Base-by-base conservation (phyloP, 2,797 vertebrate species). In the Megalops cyprinoides region DNA sequence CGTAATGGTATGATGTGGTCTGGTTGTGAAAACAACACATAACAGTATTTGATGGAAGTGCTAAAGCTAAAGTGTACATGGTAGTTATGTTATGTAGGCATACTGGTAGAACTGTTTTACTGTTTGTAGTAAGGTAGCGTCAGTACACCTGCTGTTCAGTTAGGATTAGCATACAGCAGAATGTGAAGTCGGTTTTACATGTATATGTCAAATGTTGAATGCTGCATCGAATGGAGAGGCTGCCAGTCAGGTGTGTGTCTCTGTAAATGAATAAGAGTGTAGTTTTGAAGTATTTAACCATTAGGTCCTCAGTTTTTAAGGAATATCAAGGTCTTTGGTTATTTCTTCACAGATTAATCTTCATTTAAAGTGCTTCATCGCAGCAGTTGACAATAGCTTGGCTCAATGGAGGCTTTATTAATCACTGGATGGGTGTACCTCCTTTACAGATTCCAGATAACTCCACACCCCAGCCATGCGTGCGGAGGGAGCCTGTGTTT, bases 401-500 rank as follows among this genome's bases (percentile, higher is more conserved):
- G 49, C 58, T 81, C 60, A 0, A 55, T 53, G 46, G 76, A 44
- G 76, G 79, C 31, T 74, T 83, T 49, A 58, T 79, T 79, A 77
- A 58, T 75, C 73, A 76, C 81, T 78, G 73, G 25, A 62, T 86
- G 86, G 88, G 87, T 83, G 86, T 85, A 80, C 82, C 80, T 69
- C 39, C 20, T 87, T 77, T 83, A 84, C 81, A 65, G 60, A 85
- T 79, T 82, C 74, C 55, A 85, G 89, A 91, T 89, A 85, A 91
- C 85, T n/a, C 48, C 51, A 83, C 81, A 48, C 77, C 65, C 80
- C 10, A 25, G 55, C 56, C 42, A 69, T 85, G 82, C 78, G 23
- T 84, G 78, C 80, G 60, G 62, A 86, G 83, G 85, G 82, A 55
- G 37, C 62, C 49, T 75, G 80, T 86, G 84, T 84, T 56, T 84